A percentile compares a stretch with the other conserved stretches of the same genome.
phyloP scores from a whole-genome alignment of 1,140 invertebrate species.

The Procambarus virginalis region DNA sequence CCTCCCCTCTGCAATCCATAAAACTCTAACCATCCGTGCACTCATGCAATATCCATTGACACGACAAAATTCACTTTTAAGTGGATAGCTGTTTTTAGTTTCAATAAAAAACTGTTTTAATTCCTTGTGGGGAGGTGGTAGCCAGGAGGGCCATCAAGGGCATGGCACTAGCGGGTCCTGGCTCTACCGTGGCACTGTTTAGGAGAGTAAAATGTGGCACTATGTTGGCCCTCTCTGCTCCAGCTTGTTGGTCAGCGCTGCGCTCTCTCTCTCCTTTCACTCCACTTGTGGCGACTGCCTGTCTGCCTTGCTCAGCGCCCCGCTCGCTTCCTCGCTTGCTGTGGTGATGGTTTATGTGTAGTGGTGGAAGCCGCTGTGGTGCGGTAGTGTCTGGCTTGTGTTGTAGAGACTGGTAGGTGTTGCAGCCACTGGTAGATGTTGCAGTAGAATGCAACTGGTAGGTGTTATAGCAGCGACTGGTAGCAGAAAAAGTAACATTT shows the following conservation, averaged over 20 bases:
- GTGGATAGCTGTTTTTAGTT: conserved; percentile 23
- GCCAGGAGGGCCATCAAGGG: conserved; percentile 6
- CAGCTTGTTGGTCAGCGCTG: background rate
- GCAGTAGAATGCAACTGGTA: too few relatives aligned
- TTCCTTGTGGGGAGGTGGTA: conserved; percentile 12
- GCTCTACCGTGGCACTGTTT: background rate
- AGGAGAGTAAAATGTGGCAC: conserved; percentile 20
- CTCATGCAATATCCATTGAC: conserved; percentile 3
- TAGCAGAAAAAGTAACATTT: too few relatives aligned
- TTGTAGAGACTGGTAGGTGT: too few relatives aligned
- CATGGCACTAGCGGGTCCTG: background rate
- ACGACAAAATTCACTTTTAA: conserved; percentile 33
- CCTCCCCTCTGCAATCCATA: conserved; percentile 8
- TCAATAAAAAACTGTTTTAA: conserved; percentile 13
- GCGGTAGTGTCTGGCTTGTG: too few relatives aligned
- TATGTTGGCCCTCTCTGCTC: background rate
- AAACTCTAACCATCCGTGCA: conserved; percentile 20
- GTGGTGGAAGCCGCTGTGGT: background rate
- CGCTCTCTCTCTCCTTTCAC: conserved; percentile 13
- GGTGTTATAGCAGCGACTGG: too few relatives aligned
- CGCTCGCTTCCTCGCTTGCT: background rate
- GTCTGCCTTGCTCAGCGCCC: background rate
- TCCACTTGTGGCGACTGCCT: conserved; percentile 31
- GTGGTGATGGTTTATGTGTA: background rate
- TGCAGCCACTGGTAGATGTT: too few relatives aligned